Evolutionary conservation across 2,113 vertebrate genomes (phyloP).

Genomic region (Entomyzon cyanotis): DNA sequence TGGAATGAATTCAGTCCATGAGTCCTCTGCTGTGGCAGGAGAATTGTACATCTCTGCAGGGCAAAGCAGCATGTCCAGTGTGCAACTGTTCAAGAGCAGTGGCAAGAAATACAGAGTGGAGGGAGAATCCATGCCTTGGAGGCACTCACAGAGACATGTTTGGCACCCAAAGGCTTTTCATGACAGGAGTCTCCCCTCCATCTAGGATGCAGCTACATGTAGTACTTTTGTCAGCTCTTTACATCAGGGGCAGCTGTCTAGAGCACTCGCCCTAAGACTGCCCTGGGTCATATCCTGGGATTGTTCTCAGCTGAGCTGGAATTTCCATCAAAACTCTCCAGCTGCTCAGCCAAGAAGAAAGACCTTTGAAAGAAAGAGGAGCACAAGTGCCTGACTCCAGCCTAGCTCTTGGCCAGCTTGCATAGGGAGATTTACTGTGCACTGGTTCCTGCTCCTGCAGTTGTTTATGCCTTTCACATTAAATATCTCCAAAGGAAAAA

Average conservation of each 20-base stretch:
- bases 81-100: background rate
- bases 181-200: background rate
- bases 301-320: background rate
- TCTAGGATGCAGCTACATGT: background rate
- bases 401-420: background rate
- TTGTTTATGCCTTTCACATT: background rate
- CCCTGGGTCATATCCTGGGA: background rate
- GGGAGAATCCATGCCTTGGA: background rate
- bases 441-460: background rate
- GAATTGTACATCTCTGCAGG: background rate
- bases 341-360: background rate
- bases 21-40: background rate
- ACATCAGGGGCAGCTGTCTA: background rate
- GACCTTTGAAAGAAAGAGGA: background rate
- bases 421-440: background rate
- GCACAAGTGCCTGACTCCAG: background rate
- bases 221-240: background rate
- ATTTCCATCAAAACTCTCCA: background rate
- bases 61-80: background rate
- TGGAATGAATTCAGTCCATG: fast-evolving
- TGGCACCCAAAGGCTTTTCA: background rate
- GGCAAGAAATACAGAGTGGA: background rate
- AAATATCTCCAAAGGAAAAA: background rate
- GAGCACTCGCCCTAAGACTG: background rate
- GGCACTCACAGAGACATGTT: background rate